Evolutionary conservation across 2,888 invertebrate genomes (phyloP).

Genomic region (Odontocolon sp.): DNA sequence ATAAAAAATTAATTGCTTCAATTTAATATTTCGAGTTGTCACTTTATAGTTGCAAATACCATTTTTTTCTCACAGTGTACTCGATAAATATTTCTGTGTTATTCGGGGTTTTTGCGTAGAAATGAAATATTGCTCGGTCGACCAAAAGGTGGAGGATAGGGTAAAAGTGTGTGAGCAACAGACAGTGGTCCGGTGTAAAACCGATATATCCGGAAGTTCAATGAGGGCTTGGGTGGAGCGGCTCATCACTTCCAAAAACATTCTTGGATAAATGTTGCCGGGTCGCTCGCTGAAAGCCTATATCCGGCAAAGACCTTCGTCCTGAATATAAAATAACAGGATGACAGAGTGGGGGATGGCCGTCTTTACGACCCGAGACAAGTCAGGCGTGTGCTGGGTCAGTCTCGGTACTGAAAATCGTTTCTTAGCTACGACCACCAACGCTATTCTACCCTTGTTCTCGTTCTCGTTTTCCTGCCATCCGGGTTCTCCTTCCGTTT

Average conservation of each 20-base stretch:
- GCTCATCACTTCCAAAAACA: conserved; percentile 51
- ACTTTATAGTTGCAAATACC: too few relatives aligned
- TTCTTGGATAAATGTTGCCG: conserved; percentile 58
- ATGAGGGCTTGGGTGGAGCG: conserved; percentile 37
- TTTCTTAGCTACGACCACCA: not conserved
- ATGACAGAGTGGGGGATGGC: not conserved
- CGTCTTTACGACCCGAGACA: conserved; percentile 36
- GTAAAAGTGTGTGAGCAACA: too few relatives aligned
- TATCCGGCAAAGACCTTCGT: conserved; percentile 58
- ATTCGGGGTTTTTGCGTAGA: not conserved
- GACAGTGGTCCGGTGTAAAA: conserved; percentile 30
- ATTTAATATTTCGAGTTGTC: too few relatives aligned
- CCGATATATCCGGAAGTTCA: conserved; percentile 46
- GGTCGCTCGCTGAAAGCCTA: conserved; percentile 52
- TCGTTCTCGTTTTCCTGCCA: not conserved
- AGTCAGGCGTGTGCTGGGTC: conserved; percentile 35
- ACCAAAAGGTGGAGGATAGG: not conserved
- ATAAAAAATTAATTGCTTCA: too few relatives aligned
- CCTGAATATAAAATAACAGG: conserved; percentile 60
- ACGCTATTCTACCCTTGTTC: conserved; percentile 10
- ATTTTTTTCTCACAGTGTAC: too few relatives aligned
- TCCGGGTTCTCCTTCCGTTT: not conserved
- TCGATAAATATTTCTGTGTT: too few relatives aligned
- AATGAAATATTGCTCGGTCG: conserved; percentile 1
- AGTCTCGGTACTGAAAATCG: conserved; percentile 28